Evolutionary conservation across 2,113 vertebrate species (phyloP), one percentile per base, ranked within the genome.

Genomic region (Eleginops maclovinus): DNA sequence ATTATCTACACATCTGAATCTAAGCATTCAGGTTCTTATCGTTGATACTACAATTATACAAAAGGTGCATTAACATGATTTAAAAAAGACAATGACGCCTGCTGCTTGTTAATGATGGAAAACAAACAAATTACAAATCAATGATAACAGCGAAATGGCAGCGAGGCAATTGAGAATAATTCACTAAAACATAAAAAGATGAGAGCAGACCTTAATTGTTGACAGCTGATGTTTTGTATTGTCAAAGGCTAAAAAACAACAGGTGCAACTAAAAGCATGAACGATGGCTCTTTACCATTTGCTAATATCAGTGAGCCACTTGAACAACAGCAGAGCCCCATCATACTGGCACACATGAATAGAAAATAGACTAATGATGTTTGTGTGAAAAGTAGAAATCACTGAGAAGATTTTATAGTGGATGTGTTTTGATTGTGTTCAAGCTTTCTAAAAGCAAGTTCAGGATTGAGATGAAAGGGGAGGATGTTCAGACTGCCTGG

Each of bases 261-360:
- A 88, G 68, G 49, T 69, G 60, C 63, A 51, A 43, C 59, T 73
- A 65, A 65, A 58, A 19, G 65, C 59, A 60, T 51, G 67, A 47
- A 62, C 3, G 22, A 62, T 49, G 26, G 15, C 22, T 63, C 11
- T 10, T 75, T 66, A 76, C 24, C 56, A 61, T 75, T 68, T 62
- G 60, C 69, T 51, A 83, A 51, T 24, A 31, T 22, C 21, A 21
- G 59, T 4, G 43, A 68, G 61, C 12, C 54, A 60, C 50, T 22
- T 21, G 19, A 60, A 65, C 36, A 79, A 79, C 22, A 8, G 43
- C 31, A 19, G 49, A 77, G 49, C 41, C 26, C 16, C 21, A 2
- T 15, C 11, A 22, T 62, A 36, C 54, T 56, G 62, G 54, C 41
- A 55, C 19, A 21, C 36, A 61, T 28, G 40, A 58, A 64, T 36